These are phyloP conservation scores for Halocaridina rubra DNA, from an alignment of 2,888 invertebrate species.

Conservation along the genomic window DNA sequence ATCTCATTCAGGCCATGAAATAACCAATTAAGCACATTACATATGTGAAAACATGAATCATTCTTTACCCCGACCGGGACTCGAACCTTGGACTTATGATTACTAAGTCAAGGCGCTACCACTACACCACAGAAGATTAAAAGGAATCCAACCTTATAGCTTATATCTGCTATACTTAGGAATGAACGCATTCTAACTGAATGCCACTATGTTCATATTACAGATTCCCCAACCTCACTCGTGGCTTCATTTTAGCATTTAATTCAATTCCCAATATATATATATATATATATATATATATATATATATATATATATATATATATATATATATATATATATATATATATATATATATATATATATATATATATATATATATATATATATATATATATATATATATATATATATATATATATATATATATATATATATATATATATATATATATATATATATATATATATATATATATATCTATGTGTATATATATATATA, in stretches of 20 bases:
- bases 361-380: background rate
- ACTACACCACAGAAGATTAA: too few species aligned
- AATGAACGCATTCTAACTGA: too few species aligned
- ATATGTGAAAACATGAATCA: too few species aligned
- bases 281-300: background rate
- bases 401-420: background rate
- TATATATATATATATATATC: background rate
- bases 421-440: background rate
- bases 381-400: background rate
- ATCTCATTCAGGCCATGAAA: too few species aligned
- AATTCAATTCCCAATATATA: background rate
- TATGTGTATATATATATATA: background rate
- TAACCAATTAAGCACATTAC: too few species aligned
- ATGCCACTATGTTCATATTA: too few species aligned
- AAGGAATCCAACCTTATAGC: too few species aligned
- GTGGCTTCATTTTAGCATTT: background rate
- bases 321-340: background rate
- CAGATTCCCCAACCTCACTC: too few species aligned
- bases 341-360: background rate
- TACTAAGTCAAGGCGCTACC: too few species aligned
- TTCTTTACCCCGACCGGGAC: too few species aligned
- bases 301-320: background rate
- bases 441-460: background rate
- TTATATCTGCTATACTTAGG: too few species aligned
- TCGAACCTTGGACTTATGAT: too few species aligned